Evolutionary conservation across 1,140 invertebrate genomes (phyloP).

Genomic region (Calephelis virginiensis): DNA sequence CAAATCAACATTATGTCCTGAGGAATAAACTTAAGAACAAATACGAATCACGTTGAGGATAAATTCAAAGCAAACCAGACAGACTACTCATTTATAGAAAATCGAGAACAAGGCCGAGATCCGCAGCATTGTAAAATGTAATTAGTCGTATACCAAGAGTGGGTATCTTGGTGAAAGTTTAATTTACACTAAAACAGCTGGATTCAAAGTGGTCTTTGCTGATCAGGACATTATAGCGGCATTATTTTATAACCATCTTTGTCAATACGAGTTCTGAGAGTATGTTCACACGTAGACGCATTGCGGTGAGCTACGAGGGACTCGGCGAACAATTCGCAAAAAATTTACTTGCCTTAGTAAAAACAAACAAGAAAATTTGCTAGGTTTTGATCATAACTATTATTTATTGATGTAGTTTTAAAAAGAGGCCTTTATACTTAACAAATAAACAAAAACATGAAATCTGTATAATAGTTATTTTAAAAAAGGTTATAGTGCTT

Average conservation of each 20-base stretch:
- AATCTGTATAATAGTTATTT: too few relatives aligned
- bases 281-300: background rate
- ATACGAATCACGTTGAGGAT: background rate
- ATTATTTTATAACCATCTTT: conserved; percentile 54
- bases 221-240: conserved; percentile 36
- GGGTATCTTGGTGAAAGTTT: conserved; percentile 37
- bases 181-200: conserved; percentile 23
- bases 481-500: too few relatives aligned
- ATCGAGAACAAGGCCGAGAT: conserved; percentile 18
- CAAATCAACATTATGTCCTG: background rate
- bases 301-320: background rate
- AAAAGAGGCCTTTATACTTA: too few relatives aligned
- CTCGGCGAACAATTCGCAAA: too few relatives aligned
- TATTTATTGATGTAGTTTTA: too few relatives aligned
- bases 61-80: conserved; percentile 7
- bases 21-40: background rate
- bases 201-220: conserved; percentile 28
- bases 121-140: conserved; percentile 8
- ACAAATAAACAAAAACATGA: too few relatives aligned
- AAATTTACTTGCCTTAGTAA: too few relatives aligned
- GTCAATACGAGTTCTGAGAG: conserved; percentile 51
- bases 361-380: too few relatives aligned
- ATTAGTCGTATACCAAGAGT: conserved; percentile 16
- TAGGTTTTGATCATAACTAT: too few relatives aligned
- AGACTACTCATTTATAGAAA: background rate